Base-by-base conservation (phyloP, 2,113 vertebrate genomes). In the Muscicapa adusta region DNA sequence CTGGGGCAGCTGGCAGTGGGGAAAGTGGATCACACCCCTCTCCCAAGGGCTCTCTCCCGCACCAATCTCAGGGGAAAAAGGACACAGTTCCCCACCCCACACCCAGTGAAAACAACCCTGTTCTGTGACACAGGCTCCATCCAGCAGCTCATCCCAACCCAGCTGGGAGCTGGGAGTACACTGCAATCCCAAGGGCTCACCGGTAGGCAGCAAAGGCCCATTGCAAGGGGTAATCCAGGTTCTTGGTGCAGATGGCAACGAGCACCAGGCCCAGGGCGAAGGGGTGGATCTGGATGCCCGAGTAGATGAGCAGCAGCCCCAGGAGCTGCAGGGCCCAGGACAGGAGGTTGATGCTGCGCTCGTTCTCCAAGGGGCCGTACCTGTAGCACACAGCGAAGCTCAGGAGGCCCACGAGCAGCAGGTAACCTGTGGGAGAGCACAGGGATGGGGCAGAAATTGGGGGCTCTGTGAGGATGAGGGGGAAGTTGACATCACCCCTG, bases 351-450 rank as follows among this genome's bases (percentile, higher is more conserved):
- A 99, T 98, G 95, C 98, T 99, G 78, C 98, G 98, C 73, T 99
- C 82, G 12, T 99, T 98, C 97, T 98, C 98, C 96, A 99, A 85
- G 4, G 99, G 99, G 15, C 99, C 99, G 13, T 99, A 98, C 53
- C 98, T 98, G 96, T 99, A 99, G 96, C 99, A 99, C 65, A 99
- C 98, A 0, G 98, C 98, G 26, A 99, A 99, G 95, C 99, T 99
- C 96, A 99, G 19, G 47, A 99, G 98, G 57, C 99, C 99, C 61
- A 99, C 98, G 7, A 98, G 42, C 8, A 97, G 63, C 51, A 98
- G 54, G 71, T 99, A 99, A 67, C 98, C 99, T 99, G 95, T 1
- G 5, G 89, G 45, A 51, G 8, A 65, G 53, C 50, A 45, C 62
- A 26, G 65, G 26, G 33, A 40, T 20, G 65, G 74, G 56, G 48